Evolutionary conservation across 1,140 invertebrate genomes (phyloP).

Genomic region (Drosophila simulans): DNA sequence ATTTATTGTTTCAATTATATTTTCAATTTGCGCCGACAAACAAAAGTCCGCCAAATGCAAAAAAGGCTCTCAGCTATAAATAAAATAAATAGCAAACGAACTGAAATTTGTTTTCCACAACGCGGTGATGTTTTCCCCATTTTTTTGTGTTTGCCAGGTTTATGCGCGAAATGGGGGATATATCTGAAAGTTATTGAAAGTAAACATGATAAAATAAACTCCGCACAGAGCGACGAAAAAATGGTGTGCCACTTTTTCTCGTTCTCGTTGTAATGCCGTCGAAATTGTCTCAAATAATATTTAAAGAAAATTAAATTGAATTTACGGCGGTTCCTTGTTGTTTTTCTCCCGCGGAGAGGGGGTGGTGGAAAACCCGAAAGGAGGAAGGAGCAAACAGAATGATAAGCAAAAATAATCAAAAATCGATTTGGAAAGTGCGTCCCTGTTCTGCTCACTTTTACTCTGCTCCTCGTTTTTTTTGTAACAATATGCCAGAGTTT

Average conservation of each 20-base stretch:
- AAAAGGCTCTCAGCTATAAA: constrained; percentile 73
- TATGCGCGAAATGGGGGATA: constrained; percentile 40
- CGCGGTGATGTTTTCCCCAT: constrained; percentile 1
- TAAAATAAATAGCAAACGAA: constrained; percentile 75
- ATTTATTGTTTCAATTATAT: constrained; percentile 83
- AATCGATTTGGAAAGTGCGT: constrained; percentile 78
- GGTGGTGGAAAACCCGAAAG: background rate
- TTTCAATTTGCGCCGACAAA: constrained; percentile 82
- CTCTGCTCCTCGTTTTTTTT: constrained; percentile 30
- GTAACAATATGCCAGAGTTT: constrained; percentile 69
- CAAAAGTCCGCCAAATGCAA: constrained; percentile 69
- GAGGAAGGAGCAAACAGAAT: constrained; percentile 47
- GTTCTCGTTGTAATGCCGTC: constrained; percentile 54
- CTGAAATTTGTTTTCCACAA: constrained; percentile 38
- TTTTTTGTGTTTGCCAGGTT: constrained; percentile 53
- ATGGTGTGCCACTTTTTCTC: constrained; percentile 55
- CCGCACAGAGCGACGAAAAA: constrained; percentile 38
- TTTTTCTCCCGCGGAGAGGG: background rate
- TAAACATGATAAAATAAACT: constrained; percentile 76
- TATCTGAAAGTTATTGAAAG: constrained; percentile 74
- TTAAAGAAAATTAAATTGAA: constrained; percentile 83
- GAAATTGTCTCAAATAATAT: constrained; percentile 82
- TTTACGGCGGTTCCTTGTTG: constrained; percentile 61
- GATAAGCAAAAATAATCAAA: constrained; percentile 81
- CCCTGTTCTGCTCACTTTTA: constrained; percentile 25